Base-by-base conservation (phyloP, 2,113 vertebrate species). In the Spermophilus dauricus region DNA sequence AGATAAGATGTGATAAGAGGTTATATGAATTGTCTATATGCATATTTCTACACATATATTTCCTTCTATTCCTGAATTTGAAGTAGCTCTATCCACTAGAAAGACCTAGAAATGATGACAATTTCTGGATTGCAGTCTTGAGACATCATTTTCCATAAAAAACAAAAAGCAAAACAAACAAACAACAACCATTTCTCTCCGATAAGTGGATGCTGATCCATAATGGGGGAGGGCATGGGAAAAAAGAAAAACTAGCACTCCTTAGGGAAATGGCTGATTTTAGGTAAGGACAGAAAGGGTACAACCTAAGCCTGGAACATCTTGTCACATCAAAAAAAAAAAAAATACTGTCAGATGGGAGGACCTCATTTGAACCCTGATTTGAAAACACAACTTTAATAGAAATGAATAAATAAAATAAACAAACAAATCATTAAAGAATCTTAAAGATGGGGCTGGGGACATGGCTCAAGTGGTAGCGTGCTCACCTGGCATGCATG, bases 361-460 rank as follows among this genome's bases (percentile, higher is more conserved):
- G 67, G 26, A 42, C 9, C 16, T 91, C 30, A 83, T 89, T 56
- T 78, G 51, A 92, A 91, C 77, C 16, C 34, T 82, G 48, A 73
- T 58, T 67, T 82, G 34, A 78, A 93, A 96, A 61, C 24, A 48
- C 72, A 91, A 58, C 45, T 97, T 91, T 39, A 81, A 58, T 53
- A 82, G 63, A 48, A 88, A 69, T 58, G 22, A 56, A 45, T 77
- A 42, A 30, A 53, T 28, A 65, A 91, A 67, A 77, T 42, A 82
- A 51, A 91, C 78, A 45, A 51, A 61, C 11, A 86, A 85, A 48
- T 67, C 24, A 86, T 86, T 87, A 61, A 88, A 67, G 48, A 75
- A 93, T 83, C 94, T 51, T 51, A 70, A 95, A 89, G 84, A 58
- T 28, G 42, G 8, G 45, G 45, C 45, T 45, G 45, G 45, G 45